A percentile compares a stretch with the other conserved stretches of the same genome.
Conservation (phyloP, 2,113 vertebrate genomes). For the Cyrtonyx montezumae region DNA sequence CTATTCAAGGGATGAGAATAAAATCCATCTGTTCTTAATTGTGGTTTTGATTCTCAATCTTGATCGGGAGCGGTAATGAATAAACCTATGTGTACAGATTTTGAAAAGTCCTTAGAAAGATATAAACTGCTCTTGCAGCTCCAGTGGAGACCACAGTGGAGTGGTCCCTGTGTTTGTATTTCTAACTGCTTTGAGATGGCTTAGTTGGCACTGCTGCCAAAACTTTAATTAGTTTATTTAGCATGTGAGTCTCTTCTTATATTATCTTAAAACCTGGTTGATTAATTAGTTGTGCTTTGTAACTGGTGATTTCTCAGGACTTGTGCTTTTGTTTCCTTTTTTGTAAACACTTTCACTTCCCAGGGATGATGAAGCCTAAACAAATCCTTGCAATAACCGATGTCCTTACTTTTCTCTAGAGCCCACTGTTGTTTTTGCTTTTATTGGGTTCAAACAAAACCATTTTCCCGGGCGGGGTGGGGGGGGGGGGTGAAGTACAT, state of each 20-base stretch:
- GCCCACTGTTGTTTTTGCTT: not conserved
- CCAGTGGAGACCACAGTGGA: rapidly evolving
- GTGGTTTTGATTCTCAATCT: not conserved
- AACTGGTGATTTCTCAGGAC: not conserved
- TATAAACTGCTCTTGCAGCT: not conserved
- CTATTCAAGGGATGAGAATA: not conserved
- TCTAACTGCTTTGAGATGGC: not conserved
- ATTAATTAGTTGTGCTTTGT: not conserved
- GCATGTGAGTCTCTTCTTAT: not conserved
- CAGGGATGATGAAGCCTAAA: not conserved
- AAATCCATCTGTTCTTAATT: not conserved
- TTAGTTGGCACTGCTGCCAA: not conserved
- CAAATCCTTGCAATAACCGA: not conserved
- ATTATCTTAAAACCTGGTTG: not conserved
- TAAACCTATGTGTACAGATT: not conserved
- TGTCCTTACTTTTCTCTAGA: not conserved
- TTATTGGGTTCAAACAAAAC: not conserved
- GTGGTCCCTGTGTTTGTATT: not conserved
- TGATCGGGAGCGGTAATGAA: rapidly evolving
- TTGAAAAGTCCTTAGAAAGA: rapidly evolving
- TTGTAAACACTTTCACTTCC: not conserved
- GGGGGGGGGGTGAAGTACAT: not conserved
- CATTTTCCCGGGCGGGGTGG: not conserved
- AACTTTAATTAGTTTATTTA: not conserved
- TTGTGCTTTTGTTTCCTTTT: not conserved